Percentiles rank a stretch among this genome's conserved stretches.
These are phyloP conservation scores for Habrosyne pyritoides DNA, from an alignment of 2,888 invertebrate species.

Conservation along the genomic window DNA sequence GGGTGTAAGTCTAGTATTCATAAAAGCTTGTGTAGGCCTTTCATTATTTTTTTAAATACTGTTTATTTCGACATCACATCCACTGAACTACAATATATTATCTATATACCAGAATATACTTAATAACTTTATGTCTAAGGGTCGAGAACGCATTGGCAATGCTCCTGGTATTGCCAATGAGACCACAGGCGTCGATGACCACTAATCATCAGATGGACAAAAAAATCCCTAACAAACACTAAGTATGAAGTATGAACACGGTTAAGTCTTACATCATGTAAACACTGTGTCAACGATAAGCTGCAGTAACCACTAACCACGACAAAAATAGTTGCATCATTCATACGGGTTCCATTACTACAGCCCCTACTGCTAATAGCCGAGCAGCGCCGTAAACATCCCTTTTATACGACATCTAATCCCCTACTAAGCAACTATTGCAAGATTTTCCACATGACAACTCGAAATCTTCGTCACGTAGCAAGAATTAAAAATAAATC, in stretches of 20 bases:
- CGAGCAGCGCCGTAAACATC: not conserved
- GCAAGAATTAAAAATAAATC: conserved; percentile 48
- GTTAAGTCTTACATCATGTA: not conserved
- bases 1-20: too few species aligned
- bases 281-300: not conserved
- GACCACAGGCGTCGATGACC: too few species aligned
- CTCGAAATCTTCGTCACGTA: conserved; percentile 28
- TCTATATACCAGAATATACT: too few species aligned
- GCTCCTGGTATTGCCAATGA: too few species aligned
- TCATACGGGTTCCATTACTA: not conserved
- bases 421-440: not conserved
- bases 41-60: too few species aligned
- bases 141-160: too few species aligned
- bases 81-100: too few species aligned
- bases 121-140: too few species aligned
- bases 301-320: not conserved
- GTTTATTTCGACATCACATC: too few species aligned
- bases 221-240: not conserved
- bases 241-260: not conserved
- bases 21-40: too few species aligned
- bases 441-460: conserved; percentile 8
- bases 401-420: not conserved
- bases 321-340: not conserved
- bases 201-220: too few species aligned
- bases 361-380: not conserved